Evolutionary conservation across 2,113 vertebrate species (phyloP), one percentile per base, ranked within the genome.

Genomic region (Garra rufa): DNA sequence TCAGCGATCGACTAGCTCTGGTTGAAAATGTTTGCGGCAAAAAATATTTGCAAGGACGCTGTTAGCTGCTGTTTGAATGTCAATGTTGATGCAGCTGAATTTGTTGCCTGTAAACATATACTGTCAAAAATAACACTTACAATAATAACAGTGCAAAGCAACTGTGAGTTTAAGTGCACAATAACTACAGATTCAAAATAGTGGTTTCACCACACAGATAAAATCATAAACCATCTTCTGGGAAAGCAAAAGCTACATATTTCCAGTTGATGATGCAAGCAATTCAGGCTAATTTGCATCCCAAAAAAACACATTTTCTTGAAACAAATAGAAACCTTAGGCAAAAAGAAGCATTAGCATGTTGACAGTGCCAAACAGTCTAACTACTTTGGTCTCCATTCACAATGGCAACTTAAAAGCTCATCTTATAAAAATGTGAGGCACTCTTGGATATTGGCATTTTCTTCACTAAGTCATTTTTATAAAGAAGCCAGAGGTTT

Each of bases 361-460:
- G 34, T 48, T 82, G 74, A 59, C 48, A 41, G 50, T 30, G 19
- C 76, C 65, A 83, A 59, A 80, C 76, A 43, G 38, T 52, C 52
- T 9, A 70, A 46, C 26, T 76, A 81, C 61, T 44, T 34, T 83
- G 52, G 14, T 34, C 17, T 6, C 5, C 9, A 83, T 11, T 80
- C 65, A 59, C 63, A 67, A 38, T 9, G 28, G n/a, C 30, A 77
- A n/a, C 46, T 43, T 50, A 69, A n/a, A 28, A 3, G 52, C 38
- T 81, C 55, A 24, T 34, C 52, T 55, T 44, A 78, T 73, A 76
- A 71, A 71, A 52, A 77, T 13, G 21, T 71, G n/a, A 74, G 21
- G 28, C n/a, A 48, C 13, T 41, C n/a, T 26, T 21, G 34, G 63
- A 26, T 26, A 65, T 46, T 7, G 6, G 2, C 41, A 57, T 14